phyloP scores from a whole-genome alignment of 2,888 invertebrate genomes.

The Latrodectus elegans region DNA sequence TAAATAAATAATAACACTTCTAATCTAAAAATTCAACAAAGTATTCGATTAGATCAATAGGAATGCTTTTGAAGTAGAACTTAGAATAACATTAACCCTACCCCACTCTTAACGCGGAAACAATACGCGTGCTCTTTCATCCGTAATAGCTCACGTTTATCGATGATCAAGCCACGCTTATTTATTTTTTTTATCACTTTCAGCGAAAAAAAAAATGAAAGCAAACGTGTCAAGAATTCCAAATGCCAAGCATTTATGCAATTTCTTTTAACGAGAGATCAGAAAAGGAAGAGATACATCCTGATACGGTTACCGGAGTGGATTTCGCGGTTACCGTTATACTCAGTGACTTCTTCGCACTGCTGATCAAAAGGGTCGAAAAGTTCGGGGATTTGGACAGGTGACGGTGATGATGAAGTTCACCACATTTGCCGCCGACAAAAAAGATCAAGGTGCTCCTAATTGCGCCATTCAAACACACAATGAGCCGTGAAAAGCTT shows the following conservation, averaged over 20 bases:
- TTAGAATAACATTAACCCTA: not conserved
- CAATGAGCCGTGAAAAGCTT: slow-evolving; percentile 25
- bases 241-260: slow-evolving; percentile 5
- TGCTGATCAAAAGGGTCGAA: slow-evolving; percentile 22
- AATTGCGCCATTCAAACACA: slow-evolving; percentile 15
- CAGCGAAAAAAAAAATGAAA: not conserved
- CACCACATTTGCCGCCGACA: not conserved
- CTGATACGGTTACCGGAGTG: slow-evolving; percentile 36
- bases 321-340: not conserved
- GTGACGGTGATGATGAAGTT: slow-evolving; percentile 15
- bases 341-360: slow-evolving; percentile 12
- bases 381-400: not conserved
- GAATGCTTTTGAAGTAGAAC: too few relatives aligned
- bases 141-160: not conserved
- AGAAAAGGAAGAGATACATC: slow-evolving; percentile 35
- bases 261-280: not conserved
- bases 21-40: too few relatives aligned
- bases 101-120: not conserved
- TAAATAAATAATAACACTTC: too few relatives aligned
- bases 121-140: not conserved
- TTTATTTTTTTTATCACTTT: not conserved
- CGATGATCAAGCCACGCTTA: not conserved
- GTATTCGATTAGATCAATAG: too few relatives aligned
- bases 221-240: not conserved
- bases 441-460: slow-evolving; percentile 35